Percentiles rank a stretch among this genome's conserved stretches.
These are phyloP conservation scores for Pristionchus maxplancki DNA, from an alignment of 2,888 invertebrate species.

Conservation along the genomic window DNA sequence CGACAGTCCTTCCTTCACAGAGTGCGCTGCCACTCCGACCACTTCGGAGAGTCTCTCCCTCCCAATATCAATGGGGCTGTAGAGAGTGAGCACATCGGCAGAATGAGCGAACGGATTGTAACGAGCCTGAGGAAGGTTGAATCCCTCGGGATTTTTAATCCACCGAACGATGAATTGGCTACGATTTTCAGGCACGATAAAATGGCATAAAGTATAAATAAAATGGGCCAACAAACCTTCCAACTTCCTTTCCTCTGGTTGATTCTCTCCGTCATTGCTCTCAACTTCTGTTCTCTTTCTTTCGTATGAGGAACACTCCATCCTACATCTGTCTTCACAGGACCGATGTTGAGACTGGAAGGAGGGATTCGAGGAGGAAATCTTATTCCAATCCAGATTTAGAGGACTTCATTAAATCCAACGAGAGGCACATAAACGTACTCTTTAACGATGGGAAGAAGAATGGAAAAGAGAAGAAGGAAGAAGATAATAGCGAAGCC, in stretches of 20 bases:
- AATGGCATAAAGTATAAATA: too few species aligned
- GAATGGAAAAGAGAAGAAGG: not conserved
- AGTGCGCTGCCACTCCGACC: not conserved
- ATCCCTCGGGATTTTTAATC: too few species aligned
- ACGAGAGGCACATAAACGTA: too few species aligned
- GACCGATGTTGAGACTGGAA: not conserved
- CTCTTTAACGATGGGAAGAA: not conserved
- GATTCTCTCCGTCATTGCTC: not conserved
- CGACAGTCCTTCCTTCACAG: not conserved
- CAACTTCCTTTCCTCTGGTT: not conserved
- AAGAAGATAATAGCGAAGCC: not conserved
- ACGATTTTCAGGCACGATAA: too few species aligned
- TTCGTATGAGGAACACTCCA: not conserved
- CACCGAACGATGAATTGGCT: too few species aligned
- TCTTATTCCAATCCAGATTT: not conserved
- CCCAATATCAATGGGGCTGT: not conserved
- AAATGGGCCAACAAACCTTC: not conserved
- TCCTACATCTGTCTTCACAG: not conserved
- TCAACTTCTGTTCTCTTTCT: not conserved
- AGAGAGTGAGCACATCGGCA: not conserved
- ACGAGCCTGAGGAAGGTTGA: not conserved
- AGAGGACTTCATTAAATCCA: too few species aligned
- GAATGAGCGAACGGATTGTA: slow-evolving; percentile 9
- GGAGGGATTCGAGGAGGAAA: not conserved
- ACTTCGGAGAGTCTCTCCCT: not conserved